Base-by-base conservation (phyloP, 2,113 vertebrate genomes). In the Alouatta palliata region DNA sequence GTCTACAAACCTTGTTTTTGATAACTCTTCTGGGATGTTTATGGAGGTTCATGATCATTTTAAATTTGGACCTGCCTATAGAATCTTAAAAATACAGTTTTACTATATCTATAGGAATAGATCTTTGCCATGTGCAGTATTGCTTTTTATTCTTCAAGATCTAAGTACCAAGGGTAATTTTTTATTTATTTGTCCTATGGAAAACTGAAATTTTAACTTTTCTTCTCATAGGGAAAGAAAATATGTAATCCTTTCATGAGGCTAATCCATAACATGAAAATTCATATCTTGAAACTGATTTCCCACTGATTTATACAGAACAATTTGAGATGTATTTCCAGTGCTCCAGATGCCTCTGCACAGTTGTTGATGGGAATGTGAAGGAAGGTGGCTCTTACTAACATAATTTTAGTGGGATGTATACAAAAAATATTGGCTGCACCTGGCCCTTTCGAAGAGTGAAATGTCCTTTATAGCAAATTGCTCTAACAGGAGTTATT, bases 131-230 rank as follows among this genome's bases (percentile, higher is more conserved):
- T 25, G 3, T 27, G 19, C 11, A 75, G 3, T 93, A 27, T 77
- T 58, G 52, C 30, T 76, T 88, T 91, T 86, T 86, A 56, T 90
- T 94, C 73, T 43, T 83, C 61, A 56, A 95, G 30, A 52, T 93
- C 13, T 83, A 83, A 91, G 19, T 68, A 30, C 68, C 81, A 68
- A 47, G 32, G 54, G 6, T 95, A 71, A 71, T 49, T 86, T 97
- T 87, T 21, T 83, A 30, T 91, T 84, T 97, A 58, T 82, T 82
- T 95, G 35, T 87, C 37, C 19, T 76, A 4, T 43, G 64, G 14
- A 58, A 83, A 91, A 73, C 54, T 71, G n/a, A 49, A 81, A 90
- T 19, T 21, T 93, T 84, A 25, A 6, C 87, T 66, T 93, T 81
- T 70, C 76, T 94, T 86, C 66, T 56, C 21, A 23, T 25, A 52